These are phyloP conservation scores for Amphimallon solstitiale DNA, from an alignment of 2,888 invertebrate genomes.

Conservation along the genomic window DNA sequence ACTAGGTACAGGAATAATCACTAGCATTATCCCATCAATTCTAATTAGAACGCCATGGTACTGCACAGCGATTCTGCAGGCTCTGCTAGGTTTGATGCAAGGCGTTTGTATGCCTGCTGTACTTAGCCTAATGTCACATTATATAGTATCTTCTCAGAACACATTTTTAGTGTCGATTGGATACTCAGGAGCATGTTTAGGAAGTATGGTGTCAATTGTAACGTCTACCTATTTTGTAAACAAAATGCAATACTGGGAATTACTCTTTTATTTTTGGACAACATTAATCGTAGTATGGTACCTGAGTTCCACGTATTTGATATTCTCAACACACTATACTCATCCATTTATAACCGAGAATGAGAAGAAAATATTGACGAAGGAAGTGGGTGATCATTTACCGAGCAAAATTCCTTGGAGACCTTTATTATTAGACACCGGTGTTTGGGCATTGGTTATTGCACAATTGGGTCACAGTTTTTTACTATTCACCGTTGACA, in stretches of 20 bases:
- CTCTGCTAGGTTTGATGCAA: neutral
- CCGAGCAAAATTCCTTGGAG: conserved; percentile 6
- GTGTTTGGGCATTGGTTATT: conserved; percentile 17
- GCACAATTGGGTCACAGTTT: conserved; percentile 17
- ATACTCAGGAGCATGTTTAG: conserved; percentile 1
- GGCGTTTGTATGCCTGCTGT: neutral
- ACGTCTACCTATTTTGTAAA: neutral
- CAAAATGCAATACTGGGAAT: neutral
- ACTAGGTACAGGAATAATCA: neutral
- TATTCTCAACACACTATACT: neutral
- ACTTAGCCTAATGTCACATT: neutral
- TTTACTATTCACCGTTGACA: conserved; percentile 1
- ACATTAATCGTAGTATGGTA: neutral
- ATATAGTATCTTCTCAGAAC: neutral
- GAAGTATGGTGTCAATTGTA: neutral
- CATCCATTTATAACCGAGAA: neutral
- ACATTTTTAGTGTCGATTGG: neutral
- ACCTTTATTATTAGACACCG: neutral
- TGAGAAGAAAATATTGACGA: neutral
- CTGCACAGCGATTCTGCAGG: neutral
- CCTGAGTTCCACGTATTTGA: neutral
- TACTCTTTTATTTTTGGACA: neutral
- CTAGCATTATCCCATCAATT: neutral
- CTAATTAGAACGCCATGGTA: neutral
- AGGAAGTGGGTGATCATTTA: neutral